These are phyloP conservation scores for Adelges cooleyi DNA, from an alignment of 1,140 invertebrate genomes.

Conservation along the genomic window DNA sequence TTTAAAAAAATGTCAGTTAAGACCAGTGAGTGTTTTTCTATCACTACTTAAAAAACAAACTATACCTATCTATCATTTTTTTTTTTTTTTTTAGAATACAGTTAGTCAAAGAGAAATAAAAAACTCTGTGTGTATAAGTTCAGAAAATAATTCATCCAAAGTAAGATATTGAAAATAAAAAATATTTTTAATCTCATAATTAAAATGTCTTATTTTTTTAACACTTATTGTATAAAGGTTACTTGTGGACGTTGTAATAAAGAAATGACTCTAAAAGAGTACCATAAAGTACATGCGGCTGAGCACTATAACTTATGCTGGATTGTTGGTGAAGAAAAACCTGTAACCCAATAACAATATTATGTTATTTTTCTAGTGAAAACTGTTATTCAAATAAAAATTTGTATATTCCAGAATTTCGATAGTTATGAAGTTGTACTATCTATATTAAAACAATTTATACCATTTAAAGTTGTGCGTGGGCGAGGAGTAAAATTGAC, in stretches of 20 bases:
- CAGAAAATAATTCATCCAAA: background rate
- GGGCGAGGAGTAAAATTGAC: conserved; percentile 34
- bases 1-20: conserved; percentile 43
- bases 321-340: conserved; percentile 24
- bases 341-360: conserved; percentile 6
- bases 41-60: too few species aligned
- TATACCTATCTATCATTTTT: too few species aligned
- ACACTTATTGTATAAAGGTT: conserved; percentile 17
- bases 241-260: conserved; percentile 29
- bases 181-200: background rate
- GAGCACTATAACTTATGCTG: conserved; percentile 28
- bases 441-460: background rate
- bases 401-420: background rate
- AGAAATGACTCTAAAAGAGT: conserved; percentile 28
- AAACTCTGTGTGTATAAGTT: too few species aligned
- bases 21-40: background rate
- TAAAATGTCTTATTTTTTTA: too few species aligned
- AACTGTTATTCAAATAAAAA: too few species aligned
- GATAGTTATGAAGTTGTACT: background rate
- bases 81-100: too few species aligned
- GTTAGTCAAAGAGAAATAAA: too few species aligned
- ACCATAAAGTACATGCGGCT: conserved; percentile 6
- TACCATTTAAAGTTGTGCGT: conserved; percentile 5
- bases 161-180: background rate
- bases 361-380: background rate